Evolutionary conservation across 2,797 vertebrate genomes (phyloP).

Genomic region (Gambusia yucatana): DNA sequence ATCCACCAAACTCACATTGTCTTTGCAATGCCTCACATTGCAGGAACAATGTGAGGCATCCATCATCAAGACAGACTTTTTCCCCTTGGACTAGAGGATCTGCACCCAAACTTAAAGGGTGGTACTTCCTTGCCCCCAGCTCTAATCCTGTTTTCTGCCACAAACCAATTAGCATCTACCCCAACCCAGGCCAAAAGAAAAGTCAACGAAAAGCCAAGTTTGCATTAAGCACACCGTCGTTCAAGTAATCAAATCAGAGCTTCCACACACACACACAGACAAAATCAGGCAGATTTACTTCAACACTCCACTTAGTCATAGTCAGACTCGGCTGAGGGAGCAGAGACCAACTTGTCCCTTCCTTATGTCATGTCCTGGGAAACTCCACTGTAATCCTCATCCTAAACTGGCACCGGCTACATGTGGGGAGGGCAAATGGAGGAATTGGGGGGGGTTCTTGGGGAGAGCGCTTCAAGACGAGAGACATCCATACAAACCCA

Average conservation of each 20-base stretch:
- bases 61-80: conserved; percentile 43
- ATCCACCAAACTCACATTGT: conserved; percentile 4
- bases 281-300: conserved; percentile 27
- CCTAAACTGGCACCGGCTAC: conserved; percentile 47
- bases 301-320: conserved; percentile 31
- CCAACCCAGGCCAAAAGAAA: conserved; percentile 37
- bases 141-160: conserved; percentile 62
- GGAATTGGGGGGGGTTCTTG: conserved; percentile 43
- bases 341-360: conserved; percentile 32
- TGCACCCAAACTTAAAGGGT: conserved; percentile 41
- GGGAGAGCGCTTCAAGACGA: conserved; percentile 49
- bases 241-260: conserved; percentile 51
- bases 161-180: conserved; percentile 43
- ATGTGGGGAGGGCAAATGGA: conserved; percentile 34
- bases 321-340: conserved; percentile 17
- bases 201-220: conserved; percentile 51
- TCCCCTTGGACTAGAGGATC: conserved; percentile 37
- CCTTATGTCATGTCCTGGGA: conserved; percentile 51
- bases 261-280: conserved; percentile 39
- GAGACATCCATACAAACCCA: conserved; percentile 70
- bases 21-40: conserved; percentile 13
- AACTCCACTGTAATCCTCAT: conserved; percentile 29
- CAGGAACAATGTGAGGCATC: conserved; percentile 60
- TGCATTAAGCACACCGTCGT: conserved; percentile 61
- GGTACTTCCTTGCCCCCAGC: conserved; percentile 49